A percentile compares a stretch with the other conserved stretches of the same genome.
These are phyloP conservation scores for Spodoptera exigua DNA, from an alignment of 2,888 invertebrate species.

Conservation along the genomic window DNA sequence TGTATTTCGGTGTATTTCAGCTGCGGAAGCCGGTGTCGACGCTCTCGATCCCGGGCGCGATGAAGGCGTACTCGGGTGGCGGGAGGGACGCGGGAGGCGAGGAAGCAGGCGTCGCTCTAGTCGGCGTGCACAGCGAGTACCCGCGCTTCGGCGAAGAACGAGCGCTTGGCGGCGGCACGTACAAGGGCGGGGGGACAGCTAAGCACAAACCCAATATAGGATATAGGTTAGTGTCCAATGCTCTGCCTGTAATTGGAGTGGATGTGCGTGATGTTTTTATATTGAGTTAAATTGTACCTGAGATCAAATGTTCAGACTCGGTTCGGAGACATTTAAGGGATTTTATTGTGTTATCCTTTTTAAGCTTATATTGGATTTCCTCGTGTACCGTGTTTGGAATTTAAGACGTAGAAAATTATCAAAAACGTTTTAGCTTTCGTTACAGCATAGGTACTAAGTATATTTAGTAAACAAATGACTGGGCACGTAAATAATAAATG, in stretches of 20 bases:
- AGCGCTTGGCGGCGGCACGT: slow-evolving; percentile 93
- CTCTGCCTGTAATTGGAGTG: slow-evolving; percentile 62
- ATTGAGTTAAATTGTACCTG: slow-evolving; percentile 48
- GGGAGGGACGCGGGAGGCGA: slow-evolving; percentile 90
- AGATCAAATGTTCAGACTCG: slow-evolving; percentile 26
- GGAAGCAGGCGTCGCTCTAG: slow-evolving; percentile 96
- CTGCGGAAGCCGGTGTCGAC: slow-evolving; percentile 99
- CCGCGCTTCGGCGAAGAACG: slow-evolving; percentile 97
- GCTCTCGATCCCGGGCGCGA: slow-evolving; percentile 98
- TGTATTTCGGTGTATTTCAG: slow-evolving; percentile 88
- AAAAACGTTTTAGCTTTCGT: neutral
- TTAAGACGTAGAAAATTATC: neutral
- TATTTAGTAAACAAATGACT: too few relatives aligned
- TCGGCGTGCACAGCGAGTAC: slow-evolving; percentile 97
- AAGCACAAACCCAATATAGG: slow-evolving; percentile 98
- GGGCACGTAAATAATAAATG: neutral
- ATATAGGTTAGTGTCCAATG: slow-evolving; percentile 89
- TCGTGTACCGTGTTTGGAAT: slow-evolving; percentile 10
- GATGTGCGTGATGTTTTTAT: slow-evolving; percentile 48
- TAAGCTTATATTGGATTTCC: slow-evolving; percentile 18
- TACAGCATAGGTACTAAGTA: too few relatives aligned
- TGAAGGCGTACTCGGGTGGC: slow-evolving; percentile 92
- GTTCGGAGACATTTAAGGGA: neutral
- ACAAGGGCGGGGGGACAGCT: slow-evolving; percentile 92
- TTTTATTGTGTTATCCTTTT: slow-evolving; percentile 27